These are phyloP conservation scores for Cacoxenus indagator DNA, from an alignment of 2,888 invertebrate species.

Conservation along the genomic window DNA sequence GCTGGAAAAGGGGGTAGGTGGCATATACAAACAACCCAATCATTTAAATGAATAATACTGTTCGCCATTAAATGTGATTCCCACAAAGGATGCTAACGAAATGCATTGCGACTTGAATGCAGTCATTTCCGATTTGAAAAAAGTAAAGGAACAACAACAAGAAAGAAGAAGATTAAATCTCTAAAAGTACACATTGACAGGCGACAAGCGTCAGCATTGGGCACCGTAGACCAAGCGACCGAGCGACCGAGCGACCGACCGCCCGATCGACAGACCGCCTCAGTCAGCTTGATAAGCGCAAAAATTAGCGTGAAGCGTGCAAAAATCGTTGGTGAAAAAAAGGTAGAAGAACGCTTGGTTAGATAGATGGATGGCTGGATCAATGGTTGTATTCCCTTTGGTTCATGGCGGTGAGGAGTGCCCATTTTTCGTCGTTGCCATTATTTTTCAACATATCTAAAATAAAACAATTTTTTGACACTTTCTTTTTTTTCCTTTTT, in stretches of 20 bases:
- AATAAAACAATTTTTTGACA: conserved; percentile 61
- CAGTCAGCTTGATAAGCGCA: conserved; percentile 62
- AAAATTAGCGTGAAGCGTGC: conserved; percentile 72
- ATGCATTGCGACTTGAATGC: conserved; percentile 12
- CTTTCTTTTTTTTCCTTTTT: conserved; percentile 39
- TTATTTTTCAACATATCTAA: conserved; percentile 61
- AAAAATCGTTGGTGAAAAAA: conserved; percentile 61
- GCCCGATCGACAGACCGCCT: conserved; percentile 10
- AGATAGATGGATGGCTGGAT: conserved; percentile 12
- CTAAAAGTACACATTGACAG: conserved; percentile 31
- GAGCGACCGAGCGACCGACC: neutral
- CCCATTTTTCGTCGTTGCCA: conserved; percentile 36
- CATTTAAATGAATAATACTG: conserved; percentile 59
- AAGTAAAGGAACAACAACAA: conserved; percentile 32
- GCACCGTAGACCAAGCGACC: conserved; percentile 16
- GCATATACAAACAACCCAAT: conserved; percentile 48
- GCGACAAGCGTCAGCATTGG: conserved; percentile 29
- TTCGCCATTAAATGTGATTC: conserved; percentile 41
- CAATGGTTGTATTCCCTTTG: neutral
- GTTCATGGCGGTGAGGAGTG: conserved; percentile 1
- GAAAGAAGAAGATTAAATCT: conserved; percentile 34
- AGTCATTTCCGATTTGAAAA: neutral
- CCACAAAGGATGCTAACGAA: conserved; percentile 30
- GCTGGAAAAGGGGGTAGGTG: neutral
- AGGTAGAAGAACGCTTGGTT: conserved; percentile 30